These are phyloP conservation scores for Stylophora pistillata DNA, from an alignment of 64 coral and sea anemone species.

Conservation along the genomic window DNA sequence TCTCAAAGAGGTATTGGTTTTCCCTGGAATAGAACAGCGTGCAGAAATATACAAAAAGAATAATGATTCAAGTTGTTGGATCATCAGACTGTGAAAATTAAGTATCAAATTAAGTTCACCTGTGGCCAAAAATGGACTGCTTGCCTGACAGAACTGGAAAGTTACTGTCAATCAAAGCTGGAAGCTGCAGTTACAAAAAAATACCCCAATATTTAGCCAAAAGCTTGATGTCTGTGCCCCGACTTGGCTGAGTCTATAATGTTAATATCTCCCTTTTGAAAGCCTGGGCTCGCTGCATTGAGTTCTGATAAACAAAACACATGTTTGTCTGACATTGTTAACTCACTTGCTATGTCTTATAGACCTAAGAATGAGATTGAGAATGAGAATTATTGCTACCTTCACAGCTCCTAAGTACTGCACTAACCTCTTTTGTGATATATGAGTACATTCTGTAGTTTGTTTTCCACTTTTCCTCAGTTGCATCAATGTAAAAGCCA, in stretches of 20 bases:
- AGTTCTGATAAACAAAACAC: too few species aligned
- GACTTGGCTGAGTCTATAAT: too few species aligned
- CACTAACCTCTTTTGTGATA: constrained; percentile 90
- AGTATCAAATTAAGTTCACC: constrained; percentile 31
- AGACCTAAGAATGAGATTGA: too few species aligned
- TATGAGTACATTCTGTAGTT: constrained; percentile 99
- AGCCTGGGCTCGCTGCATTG: too few species aligned
- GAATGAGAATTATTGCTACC: not conserved
- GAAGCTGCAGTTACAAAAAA: constrained; percentile 57
- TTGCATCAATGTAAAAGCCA: constrained; percentile 96
- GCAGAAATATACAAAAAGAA: too few species aligned
- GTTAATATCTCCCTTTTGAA: too few species aligned
- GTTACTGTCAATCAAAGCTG: constrained; percentile 80
- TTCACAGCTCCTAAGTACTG: not conserved
- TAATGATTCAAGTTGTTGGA: too few species aligned
- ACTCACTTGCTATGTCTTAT: too few species aligned
- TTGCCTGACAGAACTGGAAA: constrained; percentile 81
- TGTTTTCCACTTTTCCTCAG: constrained; percentile 95
- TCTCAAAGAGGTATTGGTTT: too few species aligned
- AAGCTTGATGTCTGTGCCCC: too few species aligned
- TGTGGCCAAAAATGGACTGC: constrained; percentile 89
- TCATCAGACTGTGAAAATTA: not conserved
- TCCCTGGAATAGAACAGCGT: too few species aligned
- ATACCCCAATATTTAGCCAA: not conserved
- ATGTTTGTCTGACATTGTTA: too few species aligned